phyloP scores from a whole-genome alignment of 2,797 vertebrate species.

The Amblyraja radiata region DNA sequence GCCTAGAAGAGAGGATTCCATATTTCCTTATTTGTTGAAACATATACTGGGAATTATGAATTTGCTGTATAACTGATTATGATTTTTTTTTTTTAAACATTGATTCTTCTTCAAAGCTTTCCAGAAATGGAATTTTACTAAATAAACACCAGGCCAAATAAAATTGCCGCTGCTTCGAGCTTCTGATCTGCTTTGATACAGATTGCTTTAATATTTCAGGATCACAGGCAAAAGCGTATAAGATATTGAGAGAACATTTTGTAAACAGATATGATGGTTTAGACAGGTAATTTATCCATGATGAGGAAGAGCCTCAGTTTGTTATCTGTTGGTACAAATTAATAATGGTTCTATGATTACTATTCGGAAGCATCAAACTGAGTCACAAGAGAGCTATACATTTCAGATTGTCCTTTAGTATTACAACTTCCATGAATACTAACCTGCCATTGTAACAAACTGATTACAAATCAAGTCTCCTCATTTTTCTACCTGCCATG shows the following conservation, averaged over 20 bases:
- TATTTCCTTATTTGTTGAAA: background rate
- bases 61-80: background rate
- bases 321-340: background rate
- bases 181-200: background rate
- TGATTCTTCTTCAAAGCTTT: background rate
- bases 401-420: background rate
- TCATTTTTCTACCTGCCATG: background rate
- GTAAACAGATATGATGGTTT: background rate
- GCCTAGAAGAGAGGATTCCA: background rate
- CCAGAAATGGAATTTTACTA: background rate
- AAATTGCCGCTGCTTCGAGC: background rate
- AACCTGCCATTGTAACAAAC: background rate
- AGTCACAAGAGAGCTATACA: background rate
- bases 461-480: background rate
- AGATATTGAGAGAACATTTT: background rate
- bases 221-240: background rate
- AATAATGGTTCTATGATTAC: conserved; percentile 9
- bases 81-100: background rate
- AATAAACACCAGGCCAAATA: background rate
- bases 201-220: background rate
- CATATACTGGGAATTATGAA: background rate
- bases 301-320: conserved; percentile 8
- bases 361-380: background rate
- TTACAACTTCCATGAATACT: background rate
- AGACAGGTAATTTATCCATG: conserved; percentile 5